phyloP scores from a whole-genome alignment of 1,140 invertebrate genomes.

The Ephestia elutella region DNA sequence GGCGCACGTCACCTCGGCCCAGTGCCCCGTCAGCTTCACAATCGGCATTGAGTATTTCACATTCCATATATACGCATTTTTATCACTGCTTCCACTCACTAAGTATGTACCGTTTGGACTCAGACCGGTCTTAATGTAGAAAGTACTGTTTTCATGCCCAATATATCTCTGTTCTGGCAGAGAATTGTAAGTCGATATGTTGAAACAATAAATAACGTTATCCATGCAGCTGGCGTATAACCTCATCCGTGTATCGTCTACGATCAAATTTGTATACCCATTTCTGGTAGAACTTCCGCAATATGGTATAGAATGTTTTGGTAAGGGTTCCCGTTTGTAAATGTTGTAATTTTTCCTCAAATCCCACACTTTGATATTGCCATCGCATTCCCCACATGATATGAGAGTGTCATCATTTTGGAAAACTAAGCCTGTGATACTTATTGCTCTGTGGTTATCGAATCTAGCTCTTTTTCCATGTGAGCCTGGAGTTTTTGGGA shows the following conservation, averaged over 20 bases:
- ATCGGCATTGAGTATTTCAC: slow-evolving; percentile 78
- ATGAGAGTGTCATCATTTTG: slow-evolving; percentile 84
- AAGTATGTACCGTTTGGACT: slow-evolving; percentile 87
- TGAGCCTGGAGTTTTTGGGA: slow-evolving; percentile 66
- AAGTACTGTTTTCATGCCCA: slow-evolving; percentile 85
- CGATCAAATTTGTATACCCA: slow-evolving; percentile 86
- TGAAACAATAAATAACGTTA: slow-evolving; percentile 88
- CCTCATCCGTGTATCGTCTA: slow-evolving; percentile 80
- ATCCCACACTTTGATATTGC: slow-evolving; percentile 91
- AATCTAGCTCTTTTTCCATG: slow-evolving; percentile 58
- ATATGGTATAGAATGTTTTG: slow-evolving; percentile 83
- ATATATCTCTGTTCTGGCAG: slow-evolving; percentile 78
- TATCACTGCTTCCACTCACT: slow-evolving; percentile 88
- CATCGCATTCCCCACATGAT: slow-evolving; percentile 88
- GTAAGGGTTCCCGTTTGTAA: slow-evolving; percentile 80
- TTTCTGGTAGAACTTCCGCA: slow-evolving; percentile 79
- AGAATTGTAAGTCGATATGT: slow-evolving; percentile 81
- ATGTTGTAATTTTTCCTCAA: slow-evolving; percentile 84
- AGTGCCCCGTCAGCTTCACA: slow-evolving; percentile 82
- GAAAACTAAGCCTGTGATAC: slow-evolving; percentile 86
- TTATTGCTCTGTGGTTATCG: slow-evolving; percentile 57
- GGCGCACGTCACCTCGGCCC: slow-evolving; percentile 88
- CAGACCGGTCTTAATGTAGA: slow-evolving; percentile 87
- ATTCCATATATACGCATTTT: slow-evolving; percentile 90
- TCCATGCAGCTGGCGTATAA: slow-evolving; percentile 92